Conservation (phyloP, 2,797 vertebrate species). For the Tachyglossus aculeatus region DNA sequence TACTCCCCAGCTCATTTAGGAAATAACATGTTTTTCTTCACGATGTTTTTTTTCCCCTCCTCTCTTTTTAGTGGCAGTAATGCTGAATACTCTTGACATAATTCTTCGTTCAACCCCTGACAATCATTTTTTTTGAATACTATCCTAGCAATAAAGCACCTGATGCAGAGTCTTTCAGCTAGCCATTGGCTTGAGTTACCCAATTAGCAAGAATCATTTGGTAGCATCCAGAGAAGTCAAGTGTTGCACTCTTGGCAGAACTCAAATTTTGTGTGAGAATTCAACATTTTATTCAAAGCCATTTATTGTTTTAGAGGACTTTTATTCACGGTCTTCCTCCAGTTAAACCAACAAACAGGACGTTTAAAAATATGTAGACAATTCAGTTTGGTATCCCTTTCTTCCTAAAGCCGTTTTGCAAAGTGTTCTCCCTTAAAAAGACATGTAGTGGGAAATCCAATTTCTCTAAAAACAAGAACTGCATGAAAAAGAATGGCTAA, state of each 20-base stretch:
- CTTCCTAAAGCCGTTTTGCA: neutral
- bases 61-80: conserved; percentile 57
- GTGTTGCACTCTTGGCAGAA: conserved; percentile 21
- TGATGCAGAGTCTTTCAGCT: conserved; percentile 46
- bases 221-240: neutral
- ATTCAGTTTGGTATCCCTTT: neutral
- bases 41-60: conserved; percentile 17
- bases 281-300: conserved; percentile 27
- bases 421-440: neutral
- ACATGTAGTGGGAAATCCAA: too few relatives aligned
- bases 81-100: conserved; percentile 48
- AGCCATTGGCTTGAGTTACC: conserved; percentile 54
- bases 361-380: conserved; percentile 19
- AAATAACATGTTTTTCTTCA: conserved; percentile 35
- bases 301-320: conserved; percentile 16
- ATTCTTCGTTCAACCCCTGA: conserved; percentile 34
- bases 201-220: conserved; percentile 45
- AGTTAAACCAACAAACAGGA: neutral
- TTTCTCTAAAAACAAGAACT: too few relatives aligned
- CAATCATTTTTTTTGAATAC: conserved; percentile 50
- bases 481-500: too few relatives aligned
- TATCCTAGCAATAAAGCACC: conserved; percentile 44
- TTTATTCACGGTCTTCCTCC: neutral
- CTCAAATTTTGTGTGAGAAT: conserved; percentile 9
- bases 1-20: conserved; percentile 32